Percentiles rank a stretch among this genome's conserved stretches.
These are phyloP conservation scores for Synanthedon formicaeformis DNA, from an alignment of 2,888 invertebrate genomes.

Conservation along the genomic window DNA sequence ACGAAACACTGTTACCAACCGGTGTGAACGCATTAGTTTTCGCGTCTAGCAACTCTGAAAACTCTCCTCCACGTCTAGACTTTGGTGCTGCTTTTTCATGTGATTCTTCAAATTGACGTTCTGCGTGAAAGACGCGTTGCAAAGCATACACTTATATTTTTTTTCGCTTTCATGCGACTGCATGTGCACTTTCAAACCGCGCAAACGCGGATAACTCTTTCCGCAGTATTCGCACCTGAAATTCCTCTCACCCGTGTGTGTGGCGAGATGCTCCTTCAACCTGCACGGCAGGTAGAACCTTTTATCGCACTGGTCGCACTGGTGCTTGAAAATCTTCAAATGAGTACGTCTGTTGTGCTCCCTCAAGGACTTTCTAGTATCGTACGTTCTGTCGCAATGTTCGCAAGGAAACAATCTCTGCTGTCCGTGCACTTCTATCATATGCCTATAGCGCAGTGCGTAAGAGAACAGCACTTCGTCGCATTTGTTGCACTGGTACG, in stretches of 20 bases:
- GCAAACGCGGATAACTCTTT: conserved; percentile 46
- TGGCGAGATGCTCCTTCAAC: conserved; percentile 52
- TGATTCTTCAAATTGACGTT: conserved; percentile 69
- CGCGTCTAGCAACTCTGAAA: conserved; percentile 7
- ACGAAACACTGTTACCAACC: too few species aligned
- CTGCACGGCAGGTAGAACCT: conserved; percentile 58
- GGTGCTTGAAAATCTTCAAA: conserved; percentile 52
- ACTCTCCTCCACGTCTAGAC: conserved; percentile 20
- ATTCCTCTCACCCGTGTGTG: conserved; percentile 56
- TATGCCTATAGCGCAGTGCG: conserved; percentile 40
- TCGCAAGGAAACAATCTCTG: conserved; percentile 43
- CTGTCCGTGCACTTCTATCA: conserved; percentile 49
- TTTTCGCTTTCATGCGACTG: conserved; percentile 66
- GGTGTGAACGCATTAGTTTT: too few species aligned
- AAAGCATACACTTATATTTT: conserved; percentile 62
- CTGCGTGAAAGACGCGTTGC: conserved; percentile 67
- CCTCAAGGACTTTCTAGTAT: conserved; percentile 44
- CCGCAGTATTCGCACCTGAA: conserved; percentile 52
- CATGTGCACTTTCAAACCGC: conserved; percentile 65
- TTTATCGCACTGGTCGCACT: conserved; percentile 66
- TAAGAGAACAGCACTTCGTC: conserved; percentile 50
- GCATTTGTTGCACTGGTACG: conserved; percentile 50
- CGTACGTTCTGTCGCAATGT: conserved; percentile 49
- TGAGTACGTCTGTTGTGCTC: conserved; percentile 50
- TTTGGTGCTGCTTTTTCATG: conserved; percentile 55